Conservation (phyloP, 2,888 invertebrate species). For the Cosmopolites sordidus region DNA sequence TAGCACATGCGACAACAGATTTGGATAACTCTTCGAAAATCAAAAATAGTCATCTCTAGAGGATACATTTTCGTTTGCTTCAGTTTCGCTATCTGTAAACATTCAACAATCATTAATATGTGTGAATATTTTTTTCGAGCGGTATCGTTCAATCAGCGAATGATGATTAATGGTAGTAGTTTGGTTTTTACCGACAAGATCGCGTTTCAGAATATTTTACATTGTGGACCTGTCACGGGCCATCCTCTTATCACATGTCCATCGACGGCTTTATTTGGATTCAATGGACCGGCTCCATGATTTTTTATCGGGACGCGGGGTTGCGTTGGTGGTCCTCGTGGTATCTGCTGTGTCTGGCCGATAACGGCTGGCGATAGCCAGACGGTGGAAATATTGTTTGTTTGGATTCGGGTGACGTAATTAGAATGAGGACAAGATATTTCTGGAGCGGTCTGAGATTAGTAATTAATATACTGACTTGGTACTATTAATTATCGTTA, state of each 20-base stretch:
- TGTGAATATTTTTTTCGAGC: slow-evolving; percentile 24
- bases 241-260: slow-evolving; percentile 40
- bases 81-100: too few species aligned
- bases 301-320: slow-evolving; percentile 24
- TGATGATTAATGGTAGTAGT: slow-evolving; percentile 35
- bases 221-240: slow-evolving; percentile 40
- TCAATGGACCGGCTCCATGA: slow-evolving; percentile 23
- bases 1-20: too few species aligned
- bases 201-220: slow-evolving; percentile 41
- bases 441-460: too few species aligned
- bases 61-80: too few species aligned
- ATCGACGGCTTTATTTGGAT: slow-evolving; percentile 42
- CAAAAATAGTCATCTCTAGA: too few species aligned
- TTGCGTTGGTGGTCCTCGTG: slow-evolving; percentile 25
- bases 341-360: not conserved
- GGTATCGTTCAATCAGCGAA: slow-evolving; percentile 22
- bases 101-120: slow-evolving; percentile 11
- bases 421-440: too few species aligned
- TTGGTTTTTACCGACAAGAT: slow-evolving; percentile 38
- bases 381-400: not conserved
- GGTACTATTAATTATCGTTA: too few species aligned
- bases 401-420: not conserved
- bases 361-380: not conserved
- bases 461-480: too few species aligned
- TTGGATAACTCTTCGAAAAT: too few species aligned